A percentile compares a stretch with the other conserved stretches of the same genome.
These are phyloP conservation scores for Sibirionetta formosa DNA, from an alignment of 2,797 vertebrate species.

Conservation along the genomic window DNA sequence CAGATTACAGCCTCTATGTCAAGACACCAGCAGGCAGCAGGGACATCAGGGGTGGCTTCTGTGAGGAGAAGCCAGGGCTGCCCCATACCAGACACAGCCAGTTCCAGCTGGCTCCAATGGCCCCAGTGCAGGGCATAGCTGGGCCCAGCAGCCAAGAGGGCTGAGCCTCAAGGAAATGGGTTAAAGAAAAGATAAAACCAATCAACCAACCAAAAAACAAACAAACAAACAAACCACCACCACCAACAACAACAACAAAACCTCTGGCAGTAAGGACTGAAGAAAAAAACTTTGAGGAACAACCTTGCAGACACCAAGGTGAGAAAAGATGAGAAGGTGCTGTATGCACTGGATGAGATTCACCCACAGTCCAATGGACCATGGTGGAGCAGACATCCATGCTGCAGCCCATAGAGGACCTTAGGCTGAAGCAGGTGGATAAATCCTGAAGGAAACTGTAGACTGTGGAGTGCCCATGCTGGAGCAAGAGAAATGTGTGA, in stretches of 20 bases:
- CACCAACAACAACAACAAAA: too few species aligned
- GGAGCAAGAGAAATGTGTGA: background rate
- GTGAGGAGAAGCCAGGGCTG: background rate
- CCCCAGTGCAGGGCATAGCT: accelerated
- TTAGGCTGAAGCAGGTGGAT: background rate
- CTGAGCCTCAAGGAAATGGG: accelerated
- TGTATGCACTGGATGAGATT: background rate
- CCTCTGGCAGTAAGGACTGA: too few species aligned
- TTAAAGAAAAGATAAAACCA: background rate
- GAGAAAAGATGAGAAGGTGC: background rate
- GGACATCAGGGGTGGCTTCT: accelerated
- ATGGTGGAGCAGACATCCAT: background rate
- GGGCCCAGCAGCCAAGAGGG: background rate
- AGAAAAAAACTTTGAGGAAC: background rate
- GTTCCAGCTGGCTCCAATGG: accelerated
- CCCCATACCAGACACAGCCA: accelerated
- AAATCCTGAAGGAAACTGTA: background rate
- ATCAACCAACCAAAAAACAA: too few species aligned
- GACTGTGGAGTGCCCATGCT: accelerated
- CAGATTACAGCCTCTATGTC: background rate
- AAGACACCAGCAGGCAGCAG: accelerated
- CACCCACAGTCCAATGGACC: background rate
- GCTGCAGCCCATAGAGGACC: accelerated
- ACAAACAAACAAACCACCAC: too few species aligned
- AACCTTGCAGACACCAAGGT: too few species aligned